Base-by-base conservation (phyloP, 2,888 invertebrate species). In the Microchrysa polita region DNA sequence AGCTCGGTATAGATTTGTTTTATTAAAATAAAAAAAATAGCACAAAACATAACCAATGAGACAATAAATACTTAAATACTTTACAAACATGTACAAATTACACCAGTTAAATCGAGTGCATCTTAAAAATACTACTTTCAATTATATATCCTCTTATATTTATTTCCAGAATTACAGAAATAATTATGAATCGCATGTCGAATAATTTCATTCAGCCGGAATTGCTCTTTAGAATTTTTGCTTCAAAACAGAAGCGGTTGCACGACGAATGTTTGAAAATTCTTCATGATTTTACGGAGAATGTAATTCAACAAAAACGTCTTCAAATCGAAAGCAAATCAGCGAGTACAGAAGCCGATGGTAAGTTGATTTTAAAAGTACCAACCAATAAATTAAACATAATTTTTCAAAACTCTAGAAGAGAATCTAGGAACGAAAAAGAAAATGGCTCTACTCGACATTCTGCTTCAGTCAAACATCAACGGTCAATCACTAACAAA, bases 401-500 rank as follows among this genome's bases (percentile, higher is more conserved):
- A n/a, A n/a, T n/a, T n/a, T 48, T 48, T n/a, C 48, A 48, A 48
- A 22, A 27, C 22, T 27, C 73, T 76, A 74, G 79, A 79, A 5
- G 76, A 79, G 1, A 80, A 81, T 44, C 79, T 79, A 83, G 89
- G 88, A 61, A 83, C 84, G 9, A 89, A 88, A 78, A 89, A 88
- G 77, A 88, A 88, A 75, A 86, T 89, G 79, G 90, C 90, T 0
- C 88, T 92, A 78, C 81, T 92, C 79, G 92, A 92, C 85, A 82
- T 91, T 23, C 81, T 92, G 4, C 81, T 92, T 10, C 84, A 90
- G 73, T 84, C 89, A 2, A 88, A 86, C 74, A 83, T 87, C 1
- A 87, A 88, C 72, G 90, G 88, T 0, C 79, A 85, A 73, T 86
- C 86, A 2, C 82, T 92, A 67, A 85, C 87, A 0, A 87, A 89